phyloP scores from a whole-genome alignment of 1,140 invertebrate genomes.

The Magallana angulata region DNA sequence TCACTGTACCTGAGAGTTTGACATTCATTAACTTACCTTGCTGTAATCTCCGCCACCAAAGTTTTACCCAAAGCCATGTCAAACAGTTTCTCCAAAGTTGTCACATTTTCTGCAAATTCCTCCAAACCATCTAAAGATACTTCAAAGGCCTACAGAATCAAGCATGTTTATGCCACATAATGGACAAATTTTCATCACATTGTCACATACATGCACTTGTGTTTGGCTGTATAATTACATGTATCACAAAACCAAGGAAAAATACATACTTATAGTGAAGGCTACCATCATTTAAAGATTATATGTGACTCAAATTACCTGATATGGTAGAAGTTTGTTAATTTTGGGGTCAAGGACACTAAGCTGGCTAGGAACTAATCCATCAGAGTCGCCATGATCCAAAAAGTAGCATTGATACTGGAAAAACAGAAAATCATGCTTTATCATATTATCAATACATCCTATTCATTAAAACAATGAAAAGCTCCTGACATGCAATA shows the following conservation, averaged over 20 bases:
- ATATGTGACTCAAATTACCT: conserved; percentile 50
- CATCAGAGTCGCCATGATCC: conserved; percentile 65
- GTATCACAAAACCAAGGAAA: too few species aligned
- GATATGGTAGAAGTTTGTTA: conserved; percentile 59
- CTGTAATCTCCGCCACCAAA: conserved; percentile 60
- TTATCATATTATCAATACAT: too few species aligned
- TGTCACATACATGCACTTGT: too few species aligned
- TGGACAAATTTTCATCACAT: neutral
- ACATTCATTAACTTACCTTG: conserved; percentile 50
- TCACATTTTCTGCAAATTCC: conserved; percentile 49
- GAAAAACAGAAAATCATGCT: neutral
- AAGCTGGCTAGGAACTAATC: conserved; percentile 46
- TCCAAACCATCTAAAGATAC: conserved; percentile 61
- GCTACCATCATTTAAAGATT: neutral
- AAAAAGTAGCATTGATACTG: conserved; percentile 61
- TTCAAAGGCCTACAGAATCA: conserved; percentile 57
- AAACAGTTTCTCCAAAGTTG: conserved; percentile 58
- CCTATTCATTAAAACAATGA: too few species aligned
- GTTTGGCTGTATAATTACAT: too few species aligned
- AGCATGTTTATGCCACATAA: neutral
- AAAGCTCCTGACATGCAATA: too few species aligned
- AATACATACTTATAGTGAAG: too few species aligned
- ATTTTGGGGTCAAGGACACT: conserved; percentile 49
- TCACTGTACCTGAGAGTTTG: too few species aligned
- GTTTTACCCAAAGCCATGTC: conserved; percentile 64